Percentiles rank a stretch among this genome's conserved stretches.
Conservation (phyloP, 2,888 invertebrate genomes). For the Lasioglossum villosulum region DNA sequence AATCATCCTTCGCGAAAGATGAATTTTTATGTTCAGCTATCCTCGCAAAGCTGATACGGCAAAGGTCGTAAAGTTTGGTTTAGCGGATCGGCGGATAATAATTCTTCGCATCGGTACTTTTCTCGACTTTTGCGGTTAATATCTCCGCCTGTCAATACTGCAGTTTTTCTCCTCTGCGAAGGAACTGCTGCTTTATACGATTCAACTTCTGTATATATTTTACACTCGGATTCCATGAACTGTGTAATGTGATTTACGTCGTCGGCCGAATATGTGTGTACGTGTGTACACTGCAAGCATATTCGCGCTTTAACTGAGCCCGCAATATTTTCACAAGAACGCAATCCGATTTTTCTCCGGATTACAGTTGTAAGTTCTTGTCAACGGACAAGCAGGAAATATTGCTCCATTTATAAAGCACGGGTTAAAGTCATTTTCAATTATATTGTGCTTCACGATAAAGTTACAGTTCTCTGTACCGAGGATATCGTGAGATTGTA, state of each 20-base stretch:
- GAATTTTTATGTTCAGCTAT: constrained; percentile 1
- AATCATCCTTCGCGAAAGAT: not conserved
- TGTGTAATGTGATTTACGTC: constrained; percentile 62
- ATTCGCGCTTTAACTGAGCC: constrained; percentile 8
- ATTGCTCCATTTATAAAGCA: not conserved
- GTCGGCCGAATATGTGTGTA: constrained; percentile 38
- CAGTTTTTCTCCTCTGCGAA: constrained; percentile 29
- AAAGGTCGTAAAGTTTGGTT: constrained; percentile 13
- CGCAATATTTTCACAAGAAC: constrained; percentile 31
- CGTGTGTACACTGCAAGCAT: constrained; percentile 15
- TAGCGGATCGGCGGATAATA: constrained; percentile 14
- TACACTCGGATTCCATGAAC: constrained; percentile 55
- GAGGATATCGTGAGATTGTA: not conserved
- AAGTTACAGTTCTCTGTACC: not conserved
- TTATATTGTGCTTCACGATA: not conserved
- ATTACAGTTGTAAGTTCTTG: constrained; percentile 45
- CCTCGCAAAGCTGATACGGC: not conserved
- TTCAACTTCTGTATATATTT: constrained; percentile 42
- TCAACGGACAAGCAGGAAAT: constrained; percentile 6
- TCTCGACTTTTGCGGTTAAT: constrained; percentile 44
- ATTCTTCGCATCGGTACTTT: constrained; percentile 32
- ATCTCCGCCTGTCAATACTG: constrained; percentile 47
- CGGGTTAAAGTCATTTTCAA: not conserved
- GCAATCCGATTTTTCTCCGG: constrained; percentile 32
- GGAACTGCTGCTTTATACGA: constrained; percentile 37